A percentile compares a stretch with the other conserved stretches of the same genome.
Conservation (phyloP, 2,888 invertebrate species). For the Resseliella maxima region DNA sequence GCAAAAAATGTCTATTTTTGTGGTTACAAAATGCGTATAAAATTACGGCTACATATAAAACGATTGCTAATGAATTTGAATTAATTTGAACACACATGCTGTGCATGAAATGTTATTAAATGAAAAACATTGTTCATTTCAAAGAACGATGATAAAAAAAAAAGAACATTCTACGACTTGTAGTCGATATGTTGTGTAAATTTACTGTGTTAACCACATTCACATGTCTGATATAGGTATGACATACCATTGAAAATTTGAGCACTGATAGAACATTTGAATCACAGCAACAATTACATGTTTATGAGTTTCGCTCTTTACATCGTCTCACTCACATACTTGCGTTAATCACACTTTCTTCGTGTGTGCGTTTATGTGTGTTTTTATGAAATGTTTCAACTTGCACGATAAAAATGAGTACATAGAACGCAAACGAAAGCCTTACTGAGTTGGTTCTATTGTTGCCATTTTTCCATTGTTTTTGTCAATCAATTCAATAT, state of each 20-base stretch:
- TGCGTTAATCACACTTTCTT: too few relatives aligned
- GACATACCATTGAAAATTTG: neutral
- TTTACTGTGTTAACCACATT: neutral
- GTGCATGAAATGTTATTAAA: neutral
- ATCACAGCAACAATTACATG: neutral
- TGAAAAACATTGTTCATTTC: neutral
- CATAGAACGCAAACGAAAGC: neutral
- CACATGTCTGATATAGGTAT: neutral
- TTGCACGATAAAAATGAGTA: neutral
- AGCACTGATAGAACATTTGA: neutral
- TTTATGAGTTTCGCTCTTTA: neutral
- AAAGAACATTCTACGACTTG: too few relatives aligned
- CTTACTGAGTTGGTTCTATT: neutral
- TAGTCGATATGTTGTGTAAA: neutral
- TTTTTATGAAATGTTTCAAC: too few relatives aligned
- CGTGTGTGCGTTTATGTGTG: too few relatives aligned
- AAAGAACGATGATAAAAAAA: too few relatives aligned
- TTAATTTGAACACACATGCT: conserved; percentile 30
- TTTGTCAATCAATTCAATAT: conserved; percentile 30
- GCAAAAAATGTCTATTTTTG: neutral
- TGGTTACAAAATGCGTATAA: neutral
- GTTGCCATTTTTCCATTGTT: neutral
- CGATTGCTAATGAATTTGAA: conserved; percentile 48
- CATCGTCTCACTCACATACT: too few relatives aligned
- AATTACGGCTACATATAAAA: neutral